Base-by-base conservation (phyloP, 2,113 vertebrate genomes). In the Chitala chitala region DNA sequence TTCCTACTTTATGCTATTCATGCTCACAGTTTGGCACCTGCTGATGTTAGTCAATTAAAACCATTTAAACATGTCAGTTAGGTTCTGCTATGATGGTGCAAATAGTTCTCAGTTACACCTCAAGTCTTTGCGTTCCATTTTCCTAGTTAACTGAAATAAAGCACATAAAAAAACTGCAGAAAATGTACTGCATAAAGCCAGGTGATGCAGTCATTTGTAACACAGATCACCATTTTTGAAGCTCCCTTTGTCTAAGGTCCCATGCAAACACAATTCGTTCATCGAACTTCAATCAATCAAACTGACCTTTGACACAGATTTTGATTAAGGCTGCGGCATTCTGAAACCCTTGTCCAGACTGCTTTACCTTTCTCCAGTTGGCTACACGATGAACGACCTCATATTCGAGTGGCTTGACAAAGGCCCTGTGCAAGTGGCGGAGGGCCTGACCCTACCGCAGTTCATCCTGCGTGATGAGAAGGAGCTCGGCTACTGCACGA, bases 301-400 rank as follows among this genome's bases (percentile, higher is more conserved):
- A 15, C 56, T 33, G 56, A 59, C 15, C 56, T 15, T 38, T n/a
- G n/a, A n/a, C n/a, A n/a, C n/a, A n/a, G 6, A 33, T 29, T 36
- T 3, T 63, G 2, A 31, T 31, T 31, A 59, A 36, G 29, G 56
- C 20, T 31, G 17, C 38, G 33, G 22, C 33, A 59, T 38, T 24
- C 13, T 42, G 4, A 42, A 38, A 65, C 24, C n/a, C n/a, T 48
- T 26, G 17, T 24, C 26, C 1, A 13, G 8, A 42, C 46, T 24
- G 12, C 2, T 9, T 15, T 48, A 2, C 10, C 12, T 48, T 74
- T 42, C 38, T 75, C 15, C 83, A 98, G 95, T 97, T 82, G 96
- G 96, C 80, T 97, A 98, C 81, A 98, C 95, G 51, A 98, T 97
- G 94, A 96, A 98, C 0, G 95, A 96, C 84, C 91, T 98, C 20